phyloP scores from a whole-genome alignment of 2,113 vertebrate genomes.

The Prochilodus magdalenae region DNA sequence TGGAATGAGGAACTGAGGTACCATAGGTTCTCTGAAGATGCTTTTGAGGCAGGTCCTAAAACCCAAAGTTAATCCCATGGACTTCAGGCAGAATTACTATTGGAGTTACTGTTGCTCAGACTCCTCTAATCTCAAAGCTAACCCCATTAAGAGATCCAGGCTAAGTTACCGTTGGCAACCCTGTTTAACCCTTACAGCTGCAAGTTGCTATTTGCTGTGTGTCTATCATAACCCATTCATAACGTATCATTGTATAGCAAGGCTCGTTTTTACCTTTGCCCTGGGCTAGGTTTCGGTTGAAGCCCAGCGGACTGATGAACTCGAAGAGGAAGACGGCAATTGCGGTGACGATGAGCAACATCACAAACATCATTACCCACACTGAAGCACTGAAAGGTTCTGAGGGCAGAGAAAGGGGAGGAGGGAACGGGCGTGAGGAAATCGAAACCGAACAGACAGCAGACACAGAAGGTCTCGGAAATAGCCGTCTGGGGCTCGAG shows the following conservation, averaged over 20 bases:
- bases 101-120: no score
- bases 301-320: conserved; percentile 96
- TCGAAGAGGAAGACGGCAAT: conserved; percentile 98
- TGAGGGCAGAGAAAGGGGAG: conserved; percentile 63
- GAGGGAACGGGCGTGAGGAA: conserved; percentile 33
- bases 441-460: conserved; percentile 58
- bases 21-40: background rate
- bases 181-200: background rate
- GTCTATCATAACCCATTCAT: background rate
- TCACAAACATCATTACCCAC: conserved; percentile 99
- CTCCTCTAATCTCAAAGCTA: no score
- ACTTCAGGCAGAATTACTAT: no score
- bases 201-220: background rate
- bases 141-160: background rate
- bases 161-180: background rate
- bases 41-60: no score
- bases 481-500: conserved; percentile 7
- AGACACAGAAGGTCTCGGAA: conserved; percentile 70
- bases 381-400: conserved; percentile 97
- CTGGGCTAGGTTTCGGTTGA: conserved; percentile 95
- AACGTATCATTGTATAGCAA: background rate
- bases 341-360: conserved; percentile 96
- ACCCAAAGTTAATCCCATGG: no score
- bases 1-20: background rate
- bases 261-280: conserved; percentile 86